These are phyloP conservation scores for Entosphenus tridentatus DNA, from an alignment of 2,113 vertebrate genomes.

Conservation along the genomic window DNA sequence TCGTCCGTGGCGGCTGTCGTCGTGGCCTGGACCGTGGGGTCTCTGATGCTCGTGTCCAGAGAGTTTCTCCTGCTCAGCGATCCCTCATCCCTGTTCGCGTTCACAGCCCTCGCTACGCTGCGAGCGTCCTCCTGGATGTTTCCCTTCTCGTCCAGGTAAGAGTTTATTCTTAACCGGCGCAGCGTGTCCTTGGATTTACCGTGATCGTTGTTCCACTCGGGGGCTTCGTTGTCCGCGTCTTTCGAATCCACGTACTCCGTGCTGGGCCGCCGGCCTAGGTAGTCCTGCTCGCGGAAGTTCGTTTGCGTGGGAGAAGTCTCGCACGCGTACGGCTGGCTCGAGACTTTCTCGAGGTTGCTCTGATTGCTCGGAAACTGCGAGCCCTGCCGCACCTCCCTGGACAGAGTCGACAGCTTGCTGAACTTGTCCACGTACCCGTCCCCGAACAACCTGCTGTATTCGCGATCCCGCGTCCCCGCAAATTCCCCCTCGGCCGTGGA, in stretches of 20 bases:
- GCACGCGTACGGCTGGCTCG: background rate
- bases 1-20: too few relatives aligned
- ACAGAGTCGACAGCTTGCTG: constrained; percentile 1
- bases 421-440: background rate
- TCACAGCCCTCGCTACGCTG: background rate
- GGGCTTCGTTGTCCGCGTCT: background rate
- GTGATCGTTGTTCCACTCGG: background rate
- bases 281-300: background rate
- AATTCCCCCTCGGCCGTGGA: background rate
- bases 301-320: constrained; percentile 5
- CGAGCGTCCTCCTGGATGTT: background rate
- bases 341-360: background rate
- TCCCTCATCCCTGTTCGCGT: background rate
- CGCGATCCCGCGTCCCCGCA: too few relatives aligned
- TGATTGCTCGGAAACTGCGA: background rate
- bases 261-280: background rate
- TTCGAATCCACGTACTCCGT: background rate
- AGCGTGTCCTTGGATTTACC: constrained; percentile 3
- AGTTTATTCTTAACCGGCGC: background rate
- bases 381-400: constrained; percentile 3
- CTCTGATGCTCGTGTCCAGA: too few relatives aligned
- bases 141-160: constrained; percentile 1
- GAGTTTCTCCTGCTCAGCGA: too few relatives aligned
- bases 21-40: too few relatives aligned
- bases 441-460: background rate